Evolutionary conservation across 2,797 vertebrate genomes (phyloP).

Genomic region (Chelmon rostratus): DNA sequence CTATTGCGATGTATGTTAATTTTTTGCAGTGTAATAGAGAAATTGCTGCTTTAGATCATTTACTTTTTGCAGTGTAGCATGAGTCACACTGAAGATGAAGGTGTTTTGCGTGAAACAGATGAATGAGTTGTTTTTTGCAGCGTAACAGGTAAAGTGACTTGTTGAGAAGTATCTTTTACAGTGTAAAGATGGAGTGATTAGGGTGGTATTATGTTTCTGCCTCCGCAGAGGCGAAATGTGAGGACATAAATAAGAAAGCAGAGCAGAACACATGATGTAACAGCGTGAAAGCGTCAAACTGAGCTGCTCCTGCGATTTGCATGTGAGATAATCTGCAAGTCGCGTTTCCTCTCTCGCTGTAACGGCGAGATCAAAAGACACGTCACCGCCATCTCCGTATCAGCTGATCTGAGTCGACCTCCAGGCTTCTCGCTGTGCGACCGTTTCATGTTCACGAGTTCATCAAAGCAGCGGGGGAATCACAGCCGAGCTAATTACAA

Average conservation of each 20-base stretch:
- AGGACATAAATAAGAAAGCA: conserved; percentile 25
- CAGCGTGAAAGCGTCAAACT: conserved; percentile 57
- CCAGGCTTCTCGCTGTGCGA: conserved; percentile 29
- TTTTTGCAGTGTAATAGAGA: too few relatives aligned
- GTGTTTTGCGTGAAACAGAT: neutral
- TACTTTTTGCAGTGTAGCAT: neutral
- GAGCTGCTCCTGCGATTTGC: conserved; percentile 51
- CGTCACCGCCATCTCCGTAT: conserved; percentile 46
- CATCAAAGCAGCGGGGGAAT: conserved; percentile 65
- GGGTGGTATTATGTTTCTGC: neutral
- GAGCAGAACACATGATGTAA: conserved; percentile 66
- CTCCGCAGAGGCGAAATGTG: conserved; percentile 21
- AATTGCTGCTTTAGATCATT: too few relatives aligned
- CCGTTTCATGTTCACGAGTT: conserved; percentile 56
- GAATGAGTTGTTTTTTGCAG: neutral
- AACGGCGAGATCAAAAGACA: conserved; percentile 57
- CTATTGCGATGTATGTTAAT: too few relatives aligned
- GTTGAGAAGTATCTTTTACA: neutral
- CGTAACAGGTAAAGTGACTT: too few relatives aligned
- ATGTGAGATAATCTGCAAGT: conserved; percentile 60
- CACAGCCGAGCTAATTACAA: conserved; percentile 58
- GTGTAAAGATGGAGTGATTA: conserved; percentile 5
- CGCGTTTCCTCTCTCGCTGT: conserved; percentile 30
- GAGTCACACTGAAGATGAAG: neutral
- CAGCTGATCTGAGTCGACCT: conserved; percentile 70